Evolutionary conservation across 2,888 invertebrate genomes (phyloP).

Genomic region (Lepeophtheirus nordmannii): DNA sequence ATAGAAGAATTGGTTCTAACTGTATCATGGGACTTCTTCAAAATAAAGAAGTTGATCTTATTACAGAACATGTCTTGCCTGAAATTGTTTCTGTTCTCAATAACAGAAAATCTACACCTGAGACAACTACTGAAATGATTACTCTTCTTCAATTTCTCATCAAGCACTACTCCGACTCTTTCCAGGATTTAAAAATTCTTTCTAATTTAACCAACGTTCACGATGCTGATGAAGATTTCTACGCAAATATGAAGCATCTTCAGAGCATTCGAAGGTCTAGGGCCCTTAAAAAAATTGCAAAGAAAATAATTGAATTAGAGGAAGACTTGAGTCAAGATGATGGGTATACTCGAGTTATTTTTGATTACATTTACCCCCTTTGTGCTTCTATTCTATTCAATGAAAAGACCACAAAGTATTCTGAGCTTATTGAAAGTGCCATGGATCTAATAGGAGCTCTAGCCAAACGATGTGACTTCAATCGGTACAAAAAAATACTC

Average conservation of each 20-base stretch:
- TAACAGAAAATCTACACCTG: not conserved
- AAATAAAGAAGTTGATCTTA: not conserved
- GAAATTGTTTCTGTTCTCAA: not conserved
- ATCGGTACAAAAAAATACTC: not conserved
- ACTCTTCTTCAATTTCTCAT: conserved; percentile 1
- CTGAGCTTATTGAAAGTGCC: not conserved
- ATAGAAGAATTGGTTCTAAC: not conserved
- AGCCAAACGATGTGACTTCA: not conserved
- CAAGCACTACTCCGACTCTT: not conserved
- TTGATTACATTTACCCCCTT: not conserved
- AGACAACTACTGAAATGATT: not conserved
- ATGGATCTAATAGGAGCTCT: not conserved
- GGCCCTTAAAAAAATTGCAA: not conserved
- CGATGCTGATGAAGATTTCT: not conserved
- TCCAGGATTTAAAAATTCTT: not conserved
- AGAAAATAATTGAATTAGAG: not conserved
- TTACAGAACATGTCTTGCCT: not conserved
- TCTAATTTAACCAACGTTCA: not conserved
- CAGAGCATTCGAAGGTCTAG: not conserved
- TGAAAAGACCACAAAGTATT: not conserved
- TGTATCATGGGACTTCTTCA: not conserved
- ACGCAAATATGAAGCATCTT: not conserved
- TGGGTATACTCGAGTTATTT: not conserved
- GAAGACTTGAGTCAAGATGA: not conserved
- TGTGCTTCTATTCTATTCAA: not conserved